A percentile compares a stretch with the other conserved stretches of the same genome.
Conservation (phyloP, 2,797 vertebrate genomes). For the Tamandua tetradactyla region DNA sequence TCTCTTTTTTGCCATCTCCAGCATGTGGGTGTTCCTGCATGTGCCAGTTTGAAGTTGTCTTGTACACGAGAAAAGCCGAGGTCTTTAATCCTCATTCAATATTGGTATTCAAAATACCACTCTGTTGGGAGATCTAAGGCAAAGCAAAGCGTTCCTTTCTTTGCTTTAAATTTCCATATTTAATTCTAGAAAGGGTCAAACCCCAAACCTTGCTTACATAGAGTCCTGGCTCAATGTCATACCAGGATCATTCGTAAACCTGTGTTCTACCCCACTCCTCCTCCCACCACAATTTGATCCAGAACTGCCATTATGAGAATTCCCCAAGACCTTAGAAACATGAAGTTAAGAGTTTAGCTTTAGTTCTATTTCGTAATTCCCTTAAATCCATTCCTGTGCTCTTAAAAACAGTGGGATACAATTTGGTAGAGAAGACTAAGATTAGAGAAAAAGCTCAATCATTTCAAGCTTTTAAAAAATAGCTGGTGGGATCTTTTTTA, state of each 20-base stretch:
- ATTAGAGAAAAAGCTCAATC: background rate
- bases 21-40: too few species aligned
- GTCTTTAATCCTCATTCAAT: too few species aligned
- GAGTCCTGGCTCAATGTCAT: background rate
- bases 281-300: background rate
- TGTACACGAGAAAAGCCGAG: too few species aligned
- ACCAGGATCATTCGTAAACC: background rate
- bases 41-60: too few species aligned
- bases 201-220: conserved; percentile 2
- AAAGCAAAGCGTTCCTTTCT: background rate
- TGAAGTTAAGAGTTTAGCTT: background rate
- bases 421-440: background rate
- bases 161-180: conserved; percentile 71
- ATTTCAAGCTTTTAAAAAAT: background rate
- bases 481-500: too few species aligned
- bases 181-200: conserved; percentile 37
- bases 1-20: too few species aligned
- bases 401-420: conserved; percentile 19
- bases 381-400: background rate
- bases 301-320: background rate
- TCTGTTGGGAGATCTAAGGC: conserved; percentile 13
- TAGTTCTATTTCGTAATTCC: background rate
- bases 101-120: background rate
- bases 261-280: too few species aligned
- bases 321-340: background rate